phyloP scores from a whole-genome alignment of 2,113 vertebrate species.

The Corythornis madagascariensis region DNA sequence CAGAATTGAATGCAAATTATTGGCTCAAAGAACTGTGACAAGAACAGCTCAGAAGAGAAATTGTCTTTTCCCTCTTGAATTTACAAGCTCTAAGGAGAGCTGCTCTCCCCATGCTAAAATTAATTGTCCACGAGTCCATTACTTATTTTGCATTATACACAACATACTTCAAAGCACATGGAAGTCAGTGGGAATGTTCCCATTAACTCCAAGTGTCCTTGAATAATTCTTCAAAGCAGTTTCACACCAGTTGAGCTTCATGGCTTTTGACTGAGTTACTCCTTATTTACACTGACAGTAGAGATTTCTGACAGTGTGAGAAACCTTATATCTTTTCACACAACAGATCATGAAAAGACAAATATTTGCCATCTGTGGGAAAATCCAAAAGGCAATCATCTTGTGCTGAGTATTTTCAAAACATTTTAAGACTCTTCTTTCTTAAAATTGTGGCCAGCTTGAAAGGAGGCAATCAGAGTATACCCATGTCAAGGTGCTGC shows the following conservation, averaged over 20 bases:
- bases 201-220: slow-evolving; percentile 32
- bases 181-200: slow-evolving; percentile 12
- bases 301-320: not conserved
- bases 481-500: not conserved
- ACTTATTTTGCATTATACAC: not conserved
- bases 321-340: not conserved
- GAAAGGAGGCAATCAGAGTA: not conserved
- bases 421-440: not conserved
- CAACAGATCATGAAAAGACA: not conserved
- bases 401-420: not conserved
- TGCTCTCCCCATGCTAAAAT: not conserved
- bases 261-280: slow-evolving; percentile 3
- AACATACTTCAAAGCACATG: slow-evolving; percentile 10
- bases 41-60: not conserved
- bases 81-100: not conserved
- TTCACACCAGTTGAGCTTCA: not conserved
- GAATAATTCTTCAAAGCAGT: not conserved
- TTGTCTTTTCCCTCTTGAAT: not conserved
- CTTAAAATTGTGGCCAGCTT: not conserved
- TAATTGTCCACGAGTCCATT: not conserved
- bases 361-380: not conserved
- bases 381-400: not conserved
- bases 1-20: not conserved
- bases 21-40: not conserved
- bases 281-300: not conserved